phyloP scores from a whole-genome alignment of 2,888 invertebrate species.

The Lasioglossum vierecki region DNA sequence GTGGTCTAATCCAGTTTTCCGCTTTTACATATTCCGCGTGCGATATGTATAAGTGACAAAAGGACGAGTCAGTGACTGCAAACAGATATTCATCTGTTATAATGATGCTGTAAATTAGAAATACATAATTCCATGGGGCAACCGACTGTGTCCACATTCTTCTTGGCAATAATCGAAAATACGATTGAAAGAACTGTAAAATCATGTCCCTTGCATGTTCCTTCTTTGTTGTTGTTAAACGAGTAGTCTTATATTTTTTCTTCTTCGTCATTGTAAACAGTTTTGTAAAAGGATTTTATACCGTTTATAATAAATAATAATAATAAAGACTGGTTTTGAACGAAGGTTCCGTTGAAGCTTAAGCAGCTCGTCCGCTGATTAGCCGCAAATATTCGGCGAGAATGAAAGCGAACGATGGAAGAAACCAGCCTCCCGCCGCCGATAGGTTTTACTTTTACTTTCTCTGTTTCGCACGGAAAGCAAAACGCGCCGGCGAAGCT shows the following conservation, averaged over 20 bases:
- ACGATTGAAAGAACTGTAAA: no score
- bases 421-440: conserved; percentile 65
- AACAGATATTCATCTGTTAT: not conserved
- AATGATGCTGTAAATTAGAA: no score
- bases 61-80: not conserved
- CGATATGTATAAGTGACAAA: not conserved
- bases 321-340: not conserved
- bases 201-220: no score
- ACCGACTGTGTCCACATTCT: no score
- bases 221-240: no score
- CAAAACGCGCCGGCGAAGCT: conserved; percentile 34
- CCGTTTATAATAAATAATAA: no score
- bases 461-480: conserved; percentile 70
- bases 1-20: not conserved
- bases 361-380: not conserved
- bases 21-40: not conserved
- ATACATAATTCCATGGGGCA: no score
- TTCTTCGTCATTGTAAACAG: no score
- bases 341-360: not conserved
- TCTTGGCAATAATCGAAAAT: no score
- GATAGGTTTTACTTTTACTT: conserved; percentile 77
- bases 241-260: no score
- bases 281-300: no score
- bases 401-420: conserved; percentile 71
- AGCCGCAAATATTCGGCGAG: conserved; percentile 50